Conservation (phyloP, 1,140 invertebrate species). For the Octopus bimaculoides region DNA sequence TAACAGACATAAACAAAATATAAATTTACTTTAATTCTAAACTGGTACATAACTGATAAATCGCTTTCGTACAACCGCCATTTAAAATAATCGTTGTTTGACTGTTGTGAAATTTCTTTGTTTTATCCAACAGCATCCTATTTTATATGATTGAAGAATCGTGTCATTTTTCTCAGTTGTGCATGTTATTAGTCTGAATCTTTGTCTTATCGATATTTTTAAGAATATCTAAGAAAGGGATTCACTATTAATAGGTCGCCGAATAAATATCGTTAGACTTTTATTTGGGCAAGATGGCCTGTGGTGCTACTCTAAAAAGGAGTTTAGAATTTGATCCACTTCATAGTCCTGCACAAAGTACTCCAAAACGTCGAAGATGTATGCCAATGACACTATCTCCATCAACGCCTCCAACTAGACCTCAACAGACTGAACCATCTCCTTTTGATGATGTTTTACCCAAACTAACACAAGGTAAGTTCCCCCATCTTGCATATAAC, state of each 20-base stretch:
- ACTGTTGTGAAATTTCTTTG: neutral
- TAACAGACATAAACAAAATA: no score
- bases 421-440: slow-evolving; percentile 64
- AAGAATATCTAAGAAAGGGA: neutral
- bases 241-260: no score
- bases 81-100: slow-evolving; percentile 8
- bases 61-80: slow-evolving; percentile 1
- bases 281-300: slow-evolving; percentile 71
- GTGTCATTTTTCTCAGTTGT: neutral
- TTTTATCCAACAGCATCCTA: neutral
- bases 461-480: slow-evolving; percentile 82
- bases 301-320: slow-evolving; percentile 81
- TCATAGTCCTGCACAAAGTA: slow-evolving; percentile 70
- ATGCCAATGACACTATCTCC: slow-evolving; percentile 75
- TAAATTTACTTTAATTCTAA: no score
- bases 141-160: neutral
- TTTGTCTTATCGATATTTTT: neutral
- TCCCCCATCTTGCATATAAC: neutral
- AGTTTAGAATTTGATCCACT: slow-evolving; percentile 90
- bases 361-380: slow-evolving; percentile 83
- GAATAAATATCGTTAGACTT: neutral
- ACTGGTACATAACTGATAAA: no score
- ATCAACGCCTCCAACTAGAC: slow-evolving; percentile 64
- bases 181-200: neutral
- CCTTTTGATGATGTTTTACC: slow-evolving; percentile 74